These are phyloP conservation scores for Bombus confusus DNA, from an alignment of 1,140 invertebrate species.

Conservation along the genomic window DNA sequence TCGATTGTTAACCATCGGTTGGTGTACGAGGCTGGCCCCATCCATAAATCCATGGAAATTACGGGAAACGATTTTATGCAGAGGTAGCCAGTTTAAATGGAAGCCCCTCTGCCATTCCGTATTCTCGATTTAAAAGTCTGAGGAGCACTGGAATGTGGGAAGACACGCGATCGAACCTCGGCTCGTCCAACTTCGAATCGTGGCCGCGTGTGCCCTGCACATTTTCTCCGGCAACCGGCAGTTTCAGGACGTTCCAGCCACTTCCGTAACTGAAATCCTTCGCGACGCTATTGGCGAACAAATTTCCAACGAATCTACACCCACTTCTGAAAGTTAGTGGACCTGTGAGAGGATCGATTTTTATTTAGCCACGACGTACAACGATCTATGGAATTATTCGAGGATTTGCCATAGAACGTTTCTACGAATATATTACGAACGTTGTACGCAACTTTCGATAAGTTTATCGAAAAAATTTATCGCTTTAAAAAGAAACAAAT, in stretches of 20 bases:
- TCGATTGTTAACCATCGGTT: background rate
- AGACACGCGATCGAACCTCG: slow-evolving; percentile 38
- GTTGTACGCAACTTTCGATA: too few species aligned
- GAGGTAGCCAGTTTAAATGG: slow-evolving; percentile 35
- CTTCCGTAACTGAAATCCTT: background rate
- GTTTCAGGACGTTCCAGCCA: background rate
- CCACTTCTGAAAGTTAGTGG: background rate
- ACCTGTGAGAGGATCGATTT: background rate
- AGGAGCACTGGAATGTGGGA: slow-evolving; percentile 21
- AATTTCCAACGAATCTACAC: background rate
- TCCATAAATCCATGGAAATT: slow-evolving; percentile 27
- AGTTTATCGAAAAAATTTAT: too few species aligned
- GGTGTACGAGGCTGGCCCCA: background rate
- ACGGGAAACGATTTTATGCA: slow-evolving; percentile 44
- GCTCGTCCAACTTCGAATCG: background rate
- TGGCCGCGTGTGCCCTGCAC: background rate
- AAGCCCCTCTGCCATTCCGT: slow-evolving; percentile 36
- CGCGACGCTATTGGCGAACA: background rate
- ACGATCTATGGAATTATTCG: too few species aligned
- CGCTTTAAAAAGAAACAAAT: too few species aligned
- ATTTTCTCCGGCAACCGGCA: background rate
- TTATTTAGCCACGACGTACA: background rate
- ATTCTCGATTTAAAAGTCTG: slow-evolving; percentile 44
- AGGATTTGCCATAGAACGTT: too few species aligned
- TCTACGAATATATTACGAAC: too few species aligned